Conservation (phyloP, 2,113 vertebrate genomes). For the Gobiocypris rarus region DNA sequence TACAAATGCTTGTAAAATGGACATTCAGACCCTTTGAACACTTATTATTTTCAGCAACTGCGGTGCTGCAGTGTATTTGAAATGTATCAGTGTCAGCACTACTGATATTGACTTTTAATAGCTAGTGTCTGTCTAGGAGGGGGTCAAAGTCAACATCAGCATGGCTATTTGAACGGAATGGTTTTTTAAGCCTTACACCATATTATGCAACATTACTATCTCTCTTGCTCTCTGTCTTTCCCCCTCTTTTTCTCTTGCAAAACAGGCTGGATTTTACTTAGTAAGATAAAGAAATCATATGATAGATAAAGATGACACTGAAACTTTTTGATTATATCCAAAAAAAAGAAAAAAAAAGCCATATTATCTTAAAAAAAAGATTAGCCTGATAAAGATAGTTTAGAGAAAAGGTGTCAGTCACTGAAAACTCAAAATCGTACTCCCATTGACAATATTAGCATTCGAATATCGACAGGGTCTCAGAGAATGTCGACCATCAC, state of each 20-base stretch:
- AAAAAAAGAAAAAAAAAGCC: background rate
- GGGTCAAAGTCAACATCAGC: constrained; percentile 10
- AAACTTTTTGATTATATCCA: background rate
- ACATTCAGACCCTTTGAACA: background rate
- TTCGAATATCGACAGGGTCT: background rate
- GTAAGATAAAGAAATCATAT: background rate
- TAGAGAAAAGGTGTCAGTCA: background rate
- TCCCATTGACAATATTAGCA: background rate
- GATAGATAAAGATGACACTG: background rate
- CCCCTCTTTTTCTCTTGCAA: background rate
- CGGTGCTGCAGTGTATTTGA: constrained; percentile 4
- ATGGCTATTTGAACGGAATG: background rate
- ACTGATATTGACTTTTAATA: constrained; percentile 31
- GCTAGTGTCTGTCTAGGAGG: constrained; percentile 2
- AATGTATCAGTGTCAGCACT: constrained; percentile 16
- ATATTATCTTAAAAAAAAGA: too few relatives aligned
- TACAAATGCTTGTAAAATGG: background rate
- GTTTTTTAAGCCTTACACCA: background rate
- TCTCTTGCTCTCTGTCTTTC: background rate
- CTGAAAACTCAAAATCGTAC: background rate
- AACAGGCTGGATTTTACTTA: background rate
- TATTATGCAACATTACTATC: constrained; percentile 26
- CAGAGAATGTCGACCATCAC: too few relatives aligned
- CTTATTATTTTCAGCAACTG: background rate
- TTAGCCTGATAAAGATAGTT: background rate